A percentile compares a stretch with the other conserved stretches of the same genome.
phyloP scores from a whole-genome alignment of 2,113 vertebrate genomes.

The Hymenochirus boettgeri region DNA sequence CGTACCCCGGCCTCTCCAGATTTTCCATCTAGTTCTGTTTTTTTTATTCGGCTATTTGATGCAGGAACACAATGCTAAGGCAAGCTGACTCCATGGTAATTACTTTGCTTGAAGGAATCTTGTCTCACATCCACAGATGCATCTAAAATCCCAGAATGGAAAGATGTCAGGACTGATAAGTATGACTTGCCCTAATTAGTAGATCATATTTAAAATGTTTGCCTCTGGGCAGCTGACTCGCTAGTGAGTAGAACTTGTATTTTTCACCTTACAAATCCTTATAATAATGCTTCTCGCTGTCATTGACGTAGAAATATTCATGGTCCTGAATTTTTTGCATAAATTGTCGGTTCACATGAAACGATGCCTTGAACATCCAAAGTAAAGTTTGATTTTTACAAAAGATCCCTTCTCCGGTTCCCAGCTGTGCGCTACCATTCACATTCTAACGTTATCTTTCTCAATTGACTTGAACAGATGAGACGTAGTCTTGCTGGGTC shows the following conservation, averaged over 20 bases:
- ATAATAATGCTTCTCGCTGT: slow-evolving; percentile 17
- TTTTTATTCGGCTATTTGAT: not conserved
- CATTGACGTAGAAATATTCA: slow-evolving; percentile 7
- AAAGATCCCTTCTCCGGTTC: not conserved
- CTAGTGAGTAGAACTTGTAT: slow-evolving; percentile 9
- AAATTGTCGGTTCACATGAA: slow-evolving; percentile 12
- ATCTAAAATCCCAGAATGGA: slow-evolving; percentile 22
- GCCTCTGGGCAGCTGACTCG: slow-evolving; percentile 16
- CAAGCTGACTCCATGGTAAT: slow-evolving; percentile 12
- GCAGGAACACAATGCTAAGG: not conserved
- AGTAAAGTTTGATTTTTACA: not conserved
- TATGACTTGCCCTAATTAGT: slow-evolving; percentile 22
- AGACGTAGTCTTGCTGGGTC: not conserved
- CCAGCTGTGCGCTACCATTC: not conserved
- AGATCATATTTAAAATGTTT: slow-evolving; percentile 25
- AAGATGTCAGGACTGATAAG: slow-evolving; percentile 20
- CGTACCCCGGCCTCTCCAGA: not conserved
- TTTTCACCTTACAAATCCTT: slow-evolving; percentile 11
- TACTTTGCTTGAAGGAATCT: slow-evolving; percentile 16
- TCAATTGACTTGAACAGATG: not conserved
- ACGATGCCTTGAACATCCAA: not conserved
- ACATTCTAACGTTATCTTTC: not conserved
- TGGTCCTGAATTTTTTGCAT: not conserved
- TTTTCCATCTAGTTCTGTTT: not conserved
- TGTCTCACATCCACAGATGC: slow-evolving; percentile 20